Evolutionary conservation across 2,113 vertebrate genomes (phyloP), one percentile per base, ranked within the genome.

Genomic region (Actinemys pallida): DNA sequence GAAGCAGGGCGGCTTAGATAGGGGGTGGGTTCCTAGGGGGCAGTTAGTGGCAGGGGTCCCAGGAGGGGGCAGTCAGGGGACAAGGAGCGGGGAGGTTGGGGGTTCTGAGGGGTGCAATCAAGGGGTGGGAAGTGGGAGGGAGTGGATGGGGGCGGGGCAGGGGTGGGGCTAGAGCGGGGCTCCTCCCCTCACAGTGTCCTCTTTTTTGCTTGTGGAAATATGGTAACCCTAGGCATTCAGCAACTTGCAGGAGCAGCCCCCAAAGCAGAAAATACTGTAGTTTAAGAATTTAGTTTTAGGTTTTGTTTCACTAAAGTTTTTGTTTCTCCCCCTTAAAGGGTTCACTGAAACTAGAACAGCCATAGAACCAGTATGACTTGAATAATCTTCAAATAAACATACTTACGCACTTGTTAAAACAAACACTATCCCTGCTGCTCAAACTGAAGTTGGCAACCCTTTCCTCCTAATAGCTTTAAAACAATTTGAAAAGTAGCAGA

Each of bases 331-430:
- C 85, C 84, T 83, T 42, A 27, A 62, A 52, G 52, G 82, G 91
- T 93, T 72, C 19, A 84, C 57, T 35, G 25, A 69, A 25, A 81
- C 59, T 57, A 88, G 17, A 45, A 88, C 42, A 87, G 91, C 62
- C n/a, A 80, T 3, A 76, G 81, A 76, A 79, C 82, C 93, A 79
- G 49, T 52, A 42, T 45, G 27, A 86, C 84, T 88, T 87, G 91
- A 96, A 88, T 42, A 87, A 84, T 54, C 57, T 91, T 96, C 91
- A 93, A 72, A 89, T 95, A 97, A 98, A 95, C 29, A 90, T 14
- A 96, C 92, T 95, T 59, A 96, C 12, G 54, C 89, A 75, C 76
- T 95, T 42, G 87, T 96, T 96, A 96, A 96, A 97, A 95, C 91
- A 97, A 98, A 96, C 57, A 93, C 78, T 4, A 62, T 57, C 91